phyloP scores from a whole-genome alignment of 1,140 invertebrate species.

The Wiebesia pumilae region DNA sequence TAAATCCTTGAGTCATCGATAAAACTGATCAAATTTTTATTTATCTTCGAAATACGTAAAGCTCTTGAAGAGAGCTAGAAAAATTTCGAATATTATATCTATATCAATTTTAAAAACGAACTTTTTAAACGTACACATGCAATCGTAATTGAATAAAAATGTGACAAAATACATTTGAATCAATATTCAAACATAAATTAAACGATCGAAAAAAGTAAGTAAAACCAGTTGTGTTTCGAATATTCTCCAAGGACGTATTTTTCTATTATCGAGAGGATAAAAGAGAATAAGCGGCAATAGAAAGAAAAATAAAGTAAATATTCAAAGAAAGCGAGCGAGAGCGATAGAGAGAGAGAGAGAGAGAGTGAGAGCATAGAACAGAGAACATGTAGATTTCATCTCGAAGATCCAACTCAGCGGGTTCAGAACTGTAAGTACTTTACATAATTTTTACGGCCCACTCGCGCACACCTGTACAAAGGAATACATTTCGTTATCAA shows the following conservation, averaged over 20 bases:
- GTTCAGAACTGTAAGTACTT: not conserved
- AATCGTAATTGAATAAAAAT: no score
- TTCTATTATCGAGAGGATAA: conserved; percentile 26
- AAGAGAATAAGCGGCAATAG: not conserved
- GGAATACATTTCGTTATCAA: not conserved
- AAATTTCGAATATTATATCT: no score
- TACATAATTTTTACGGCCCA: not conserved
- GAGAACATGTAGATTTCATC: not conserved
- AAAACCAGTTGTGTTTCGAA: not conserved
- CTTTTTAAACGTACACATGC: no score
- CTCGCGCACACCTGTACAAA: not conserved
- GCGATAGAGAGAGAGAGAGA: not conserved
- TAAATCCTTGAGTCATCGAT: no score
- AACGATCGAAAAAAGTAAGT: not conserved
- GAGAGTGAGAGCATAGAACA: no score
- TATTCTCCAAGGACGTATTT: not conserved
- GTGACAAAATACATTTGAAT: no score
- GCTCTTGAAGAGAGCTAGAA: no score
- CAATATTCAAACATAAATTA: not conserved
- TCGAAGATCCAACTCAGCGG: not conserved
- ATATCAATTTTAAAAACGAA: no score
- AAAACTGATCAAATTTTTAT: no score
- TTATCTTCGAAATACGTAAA: no score
- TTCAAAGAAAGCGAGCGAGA: not conserved
- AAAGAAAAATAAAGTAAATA: not conserved